Evolutionary conservation across 2,113 vertebrate species (phyloP).

Genomic region (Oreochromis tanganicae): DNA sequence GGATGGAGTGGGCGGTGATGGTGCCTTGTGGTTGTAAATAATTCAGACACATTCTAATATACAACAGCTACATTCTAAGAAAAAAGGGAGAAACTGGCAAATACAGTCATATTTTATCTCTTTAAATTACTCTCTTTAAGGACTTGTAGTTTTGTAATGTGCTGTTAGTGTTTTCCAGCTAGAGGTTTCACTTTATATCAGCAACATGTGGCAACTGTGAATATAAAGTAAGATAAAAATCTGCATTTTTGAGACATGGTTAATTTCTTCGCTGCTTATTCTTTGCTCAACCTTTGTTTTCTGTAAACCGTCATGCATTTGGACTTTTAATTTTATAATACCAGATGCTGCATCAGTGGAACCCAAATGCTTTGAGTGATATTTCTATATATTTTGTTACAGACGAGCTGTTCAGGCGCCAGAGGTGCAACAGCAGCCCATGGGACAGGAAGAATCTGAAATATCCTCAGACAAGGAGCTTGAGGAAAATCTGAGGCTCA

Average conservation of each 20-base stretch:
- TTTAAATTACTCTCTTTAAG: background rate
- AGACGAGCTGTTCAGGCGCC: constrained; percentile 57
- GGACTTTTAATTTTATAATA: background rate
- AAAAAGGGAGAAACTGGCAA: background rate
- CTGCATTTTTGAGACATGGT: rapidly evolving
- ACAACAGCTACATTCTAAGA: background rate
- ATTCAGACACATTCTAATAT: background rate
- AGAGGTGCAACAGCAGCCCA: constrained; percentile 25
- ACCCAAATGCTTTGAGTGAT: background rate
- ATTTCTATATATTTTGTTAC: background rate
- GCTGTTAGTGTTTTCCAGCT: background rate
- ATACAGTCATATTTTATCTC: background rate
- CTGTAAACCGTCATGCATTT: background rate
- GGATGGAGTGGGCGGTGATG: constrained; percentile 17
- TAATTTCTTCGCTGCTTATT: background rate
- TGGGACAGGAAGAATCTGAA: constrained; percentile 66
- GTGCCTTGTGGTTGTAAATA: constrained; percentile 19
- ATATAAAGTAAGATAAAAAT: background rate
- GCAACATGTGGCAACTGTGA: background rate
- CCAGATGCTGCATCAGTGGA: background rate
- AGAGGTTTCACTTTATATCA: background rate
- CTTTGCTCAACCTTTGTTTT: background rate
- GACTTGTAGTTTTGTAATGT: background rate
- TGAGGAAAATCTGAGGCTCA: constrained; percentile 19
- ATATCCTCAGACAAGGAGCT: constrained; percentile 13